Conservation (phyloP, 2,888 invertebrate species). For the Sclerodermus sp. region DNA sequence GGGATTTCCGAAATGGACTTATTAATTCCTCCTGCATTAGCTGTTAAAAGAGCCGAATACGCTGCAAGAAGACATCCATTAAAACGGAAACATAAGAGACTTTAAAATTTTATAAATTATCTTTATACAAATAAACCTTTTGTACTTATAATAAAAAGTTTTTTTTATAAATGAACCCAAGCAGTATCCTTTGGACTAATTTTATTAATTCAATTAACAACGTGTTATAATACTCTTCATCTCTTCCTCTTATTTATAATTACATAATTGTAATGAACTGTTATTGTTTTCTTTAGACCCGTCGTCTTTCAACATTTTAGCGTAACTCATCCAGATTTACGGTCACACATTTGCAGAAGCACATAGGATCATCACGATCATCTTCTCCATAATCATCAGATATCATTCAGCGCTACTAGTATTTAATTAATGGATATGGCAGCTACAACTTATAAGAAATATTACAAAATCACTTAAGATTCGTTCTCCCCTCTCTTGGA, state of each 20-base stretch:
- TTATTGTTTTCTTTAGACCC: slow-evolving; percentile 56
- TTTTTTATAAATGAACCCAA: not conserved
- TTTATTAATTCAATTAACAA: slow-evolving; percentile 59
- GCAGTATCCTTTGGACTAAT: slow-evolving; percentile 52
- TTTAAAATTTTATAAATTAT: slow-evolving; percentile 6
- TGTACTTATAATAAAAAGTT: not conserved
- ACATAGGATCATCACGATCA: slow-evolving; percentile 32
- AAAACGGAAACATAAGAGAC: slow-evolving; percentile 53
- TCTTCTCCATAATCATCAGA: slow-evolving; percentile 20
- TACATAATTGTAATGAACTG: slow-evolving; percentile 47
- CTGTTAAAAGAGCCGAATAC: slow-evolving; percentile 33
- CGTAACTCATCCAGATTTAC: slow-evolving; percentile 45
- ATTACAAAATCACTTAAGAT: slow-evolving; percentile 54
- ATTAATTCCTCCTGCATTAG: slow-evolving; percentile 36
- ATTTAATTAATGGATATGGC: slow-evolving; percentile 51
- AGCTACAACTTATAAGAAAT: slow-evolving; percentile 56
- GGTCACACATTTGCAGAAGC: slow-evolving; percentile 44
- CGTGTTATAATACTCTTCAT: slow-evolving; percentile 58
- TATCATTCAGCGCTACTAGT: slow-evolving; percentile 41
- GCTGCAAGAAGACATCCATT: slow-evolving; percentile 57
- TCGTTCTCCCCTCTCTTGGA: slow-evolving; percentile 30
- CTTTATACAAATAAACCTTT: not conserved
- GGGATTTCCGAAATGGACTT: slow-evolving; percentile 47
- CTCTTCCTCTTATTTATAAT: slow-evolving; percentile 54
- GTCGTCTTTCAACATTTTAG: slow-evolving; percentile 50